Evolutionary conservation across 1,140 invertebrate species (phyloP).

Genomic region (Drosophila sulfurigaster): DNA sequence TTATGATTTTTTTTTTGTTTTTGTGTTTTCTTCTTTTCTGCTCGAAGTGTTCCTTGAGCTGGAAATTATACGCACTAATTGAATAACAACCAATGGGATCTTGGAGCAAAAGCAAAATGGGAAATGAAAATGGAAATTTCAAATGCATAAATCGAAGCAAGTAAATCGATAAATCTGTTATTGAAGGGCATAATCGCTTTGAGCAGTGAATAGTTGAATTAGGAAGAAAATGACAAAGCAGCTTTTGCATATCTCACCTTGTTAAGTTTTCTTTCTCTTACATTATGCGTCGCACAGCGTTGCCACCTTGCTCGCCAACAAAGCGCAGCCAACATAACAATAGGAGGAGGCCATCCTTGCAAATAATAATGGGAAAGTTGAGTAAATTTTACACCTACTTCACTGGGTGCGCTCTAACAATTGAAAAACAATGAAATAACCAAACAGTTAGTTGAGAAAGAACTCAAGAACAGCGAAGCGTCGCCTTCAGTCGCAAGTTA

Average conservation of each 20-base stretch:
- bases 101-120: neutral
- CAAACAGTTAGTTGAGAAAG: slow-evolving; percentile 1
- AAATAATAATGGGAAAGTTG: neutral
- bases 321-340: slow-evolving; percentile 1
- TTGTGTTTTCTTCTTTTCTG: neutral
- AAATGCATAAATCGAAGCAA: neutral
- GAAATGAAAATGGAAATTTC: neutral
- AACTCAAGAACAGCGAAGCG: slow-evolving; percentile 5
- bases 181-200: neutral
- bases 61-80: slow-evolving; percentile 31
- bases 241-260: too few species aligned
- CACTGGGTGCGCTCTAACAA: neutral
- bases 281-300: neutral
- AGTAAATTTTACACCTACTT: neutral
- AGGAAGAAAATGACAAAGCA: neutral
- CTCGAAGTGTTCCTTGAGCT: slow-evolving; percentile 11
- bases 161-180: slow-evolving; percentile 5
- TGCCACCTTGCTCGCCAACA: neutral
- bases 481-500: slow-evolving; percentile 12
- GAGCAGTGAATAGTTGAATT: neutral
- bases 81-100: slow-evolving; percentile 10
- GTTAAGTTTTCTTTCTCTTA: too few species aligned
- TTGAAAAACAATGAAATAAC: slow-evolving; percentile 18
- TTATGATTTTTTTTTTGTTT: too few species aligned
- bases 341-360: neutral